Base-by-base conservation (phyloP, 2,797 vertebrate genomes). In the Sebastiscus tertius region DNA sequence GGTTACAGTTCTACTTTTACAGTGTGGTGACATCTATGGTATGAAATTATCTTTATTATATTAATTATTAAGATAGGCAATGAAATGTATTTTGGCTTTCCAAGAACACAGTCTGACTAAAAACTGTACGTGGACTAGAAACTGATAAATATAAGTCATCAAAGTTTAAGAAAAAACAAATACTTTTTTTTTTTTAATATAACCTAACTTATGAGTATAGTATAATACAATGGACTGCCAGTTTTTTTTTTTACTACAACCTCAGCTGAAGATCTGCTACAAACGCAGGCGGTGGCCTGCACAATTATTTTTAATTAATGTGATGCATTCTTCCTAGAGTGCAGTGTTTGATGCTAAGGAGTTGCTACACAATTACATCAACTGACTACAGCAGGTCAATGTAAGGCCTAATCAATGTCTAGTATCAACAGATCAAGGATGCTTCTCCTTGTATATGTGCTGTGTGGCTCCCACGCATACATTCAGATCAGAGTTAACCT, bases 361-460 rank as follows among this genome's bases (percentile, higher is more conserved):
- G 56, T 75, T 90, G 80, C 81, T 58, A 46, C 67, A 90, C 79
- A 91, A 85, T 88, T 84, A 79, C 74, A 84, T 87, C 79, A 88
- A 79, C 81, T 65, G 63, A 84, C 74, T 63, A 81, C 69, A 73
- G 46, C n/a, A 71, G 89, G 81, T 90, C 89, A 88, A 88, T 87
- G 85, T 16, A 63, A 80, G 77, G 83, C 78, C 78, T 63, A 88
- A 93, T 93, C 92, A 88, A 92, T 94, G 83, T 83, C 87, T 81
- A 4, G 77, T 80, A 90, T 84, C 85, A 89, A 81, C 85, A 92
- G 87, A 93, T 94, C 90, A 94, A 92, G 90, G 85, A 89, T 83
- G 70, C 65, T 71, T 89, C 84, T 75, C 79, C 82, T 80, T 85
- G 55, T 72, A 56, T 75, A 77, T 76, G 71, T 60, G 34, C 77